Base-by-base conservation (phyloP, 2,113 vertebrate genomes). In the Oncorhynchus keta region DNA sequence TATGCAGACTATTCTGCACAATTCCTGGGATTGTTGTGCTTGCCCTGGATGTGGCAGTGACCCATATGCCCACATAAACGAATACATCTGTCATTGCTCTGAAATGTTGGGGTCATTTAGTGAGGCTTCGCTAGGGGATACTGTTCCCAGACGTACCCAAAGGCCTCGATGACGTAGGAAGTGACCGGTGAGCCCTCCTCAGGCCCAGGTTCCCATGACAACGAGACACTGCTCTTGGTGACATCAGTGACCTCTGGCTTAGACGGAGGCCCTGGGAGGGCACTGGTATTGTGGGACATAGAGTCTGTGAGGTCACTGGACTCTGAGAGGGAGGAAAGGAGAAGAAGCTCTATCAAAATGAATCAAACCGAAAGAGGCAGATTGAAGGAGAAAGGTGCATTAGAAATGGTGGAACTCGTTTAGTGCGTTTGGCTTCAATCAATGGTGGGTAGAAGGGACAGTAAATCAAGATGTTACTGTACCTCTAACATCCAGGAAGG, bases 231-330 rank as follows among this genome's bases (percentile, higher is more conserved):
- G 92, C 94, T 98, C 92, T 95, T 98, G 79, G 95, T 96, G 76
- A 99, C 97, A 86, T 99, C 95, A 18, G 95, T 98, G 92, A 99
- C 96, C 92, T 96, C 95, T 76, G 96, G 96, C 87, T 99, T 97
- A 83, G 96, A 96, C 77, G 96, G 97, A 18, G 97, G 95, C 73
- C 96, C 96, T 35, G 96, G 96, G 55, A 99, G 94, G 26, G 95
- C 95, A 18, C 91, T 95, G 62, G 93, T 81, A 83, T 96, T 97
- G 71, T 95, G 96, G 85, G 85, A 96, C 89, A 95, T 93, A 84
- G 96, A 95, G 85, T 97, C 90, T 72, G 91, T 51, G 77, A 95
- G 95, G 90, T 95, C 95, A 68, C 92, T 93, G 0, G 94, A 94
- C 83, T 99, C 97, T 98, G 89, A 79, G 68, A 73, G 81, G 55